Conservation (phyloP, 1,140 invertebrate species). For the Drosophila watanabei region DNA sequence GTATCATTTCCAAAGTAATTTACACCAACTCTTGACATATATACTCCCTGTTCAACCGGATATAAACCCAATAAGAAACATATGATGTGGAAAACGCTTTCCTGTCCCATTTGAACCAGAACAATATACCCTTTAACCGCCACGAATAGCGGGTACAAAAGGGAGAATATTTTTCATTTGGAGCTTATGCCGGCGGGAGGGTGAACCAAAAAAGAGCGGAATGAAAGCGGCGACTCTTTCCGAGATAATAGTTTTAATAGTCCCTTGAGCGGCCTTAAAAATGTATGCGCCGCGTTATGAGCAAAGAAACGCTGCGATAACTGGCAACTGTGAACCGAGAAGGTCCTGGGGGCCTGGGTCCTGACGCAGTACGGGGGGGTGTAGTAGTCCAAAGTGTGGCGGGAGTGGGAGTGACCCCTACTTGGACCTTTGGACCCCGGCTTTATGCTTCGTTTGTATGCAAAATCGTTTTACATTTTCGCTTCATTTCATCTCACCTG, state of each 20-base stretch:
- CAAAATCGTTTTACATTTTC: constrained; percentile 56
- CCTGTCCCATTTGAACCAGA: neutral
- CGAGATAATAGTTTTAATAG: constrained; percentile 76
- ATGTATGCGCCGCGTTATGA: constrained; percentile 65
- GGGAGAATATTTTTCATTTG: constrained; percentile 9
- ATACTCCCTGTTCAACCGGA: neutral
- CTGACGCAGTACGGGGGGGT: neutral
- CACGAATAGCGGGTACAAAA: constrained; percentile 1
- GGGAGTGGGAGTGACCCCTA: constrained; percentile 24
- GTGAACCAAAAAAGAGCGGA: neutral
- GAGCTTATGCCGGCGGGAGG: constrained; percentile 31
- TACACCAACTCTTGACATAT: neutral
- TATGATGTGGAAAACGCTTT: constrained; percentile 2
- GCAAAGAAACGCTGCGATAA: constrained; percentile 60
- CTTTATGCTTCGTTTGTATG: constrained; percentile 54
- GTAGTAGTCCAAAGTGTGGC: neutral
- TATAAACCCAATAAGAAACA: neutral
- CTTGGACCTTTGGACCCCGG: constrained; percentile 19
- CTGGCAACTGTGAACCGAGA: constrained; percentile 35
- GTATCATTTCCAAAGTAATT: neutral
- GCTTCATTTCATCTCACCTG: constrained; percentile 51
- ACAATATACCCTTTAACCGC: constrained; percentile 12
- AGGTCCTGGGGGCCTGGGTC: constrained; percentile 10
- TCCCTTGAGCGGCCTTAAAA: constrained; percentile 67
- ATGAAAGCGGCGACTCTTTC: constrained; percentile 28